Base-by-base conservation (phyloP, 2,888 invertebrate genomes). In the Dryococelus australis region DNA sequence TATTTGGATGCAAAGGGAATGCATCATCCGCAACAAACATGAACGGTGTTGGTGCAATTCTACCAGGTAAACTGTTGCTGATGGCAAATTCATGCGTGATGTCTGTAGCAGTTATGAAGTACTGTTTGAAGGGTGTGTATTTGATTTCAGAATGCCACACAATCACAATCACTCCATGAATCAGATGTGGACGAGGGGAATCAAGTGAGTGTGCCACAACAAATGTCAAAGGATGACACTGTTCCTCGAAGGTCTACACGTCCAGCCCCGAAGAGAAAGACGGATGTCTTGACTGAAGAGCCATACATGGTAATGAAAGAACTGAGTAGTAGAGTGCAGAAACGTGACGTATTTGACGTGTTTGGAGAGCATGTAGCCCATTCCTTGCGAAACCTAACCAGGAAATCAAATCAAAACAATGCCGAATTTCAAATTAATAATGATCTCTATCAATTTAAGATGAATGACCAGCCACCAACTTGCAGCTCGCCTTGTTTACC, bases 21-120 rank as follows among this genome's bases (percentile, higher is more conserved):
- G 81, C 81, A 81, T 81, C 81, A 20, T 81, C 81, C 20, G 81
- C 81, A 9, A 81, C 13, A 81, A 81, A 81, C 9, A 81, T 26
- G 20, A 81, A 81, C 28, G 81, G 81, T 26, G 27, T 81, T 81
- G 81, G 12, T 35, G 12, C 4, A 35, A 4, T 81, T 81, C 81
- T 81, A 16, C 81, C 81, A 81, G 27, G 81, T 35, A 81, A 35
- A 35, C 6, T 35, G 13, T 81, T 35, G 81, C 8, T 12, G 81
- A 20, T 13, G 81, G 81, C 13, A 81, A 35, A 81, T 81, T 27
- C 81, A 81, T 81, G 27, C 28, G 27, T 26, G 27, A 35, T 12
- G 27, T 81, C 20, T 26, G 27, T 13, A 81, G 81, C 28, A 27
- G 13, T 81, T n/a, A n/a, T n/a, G n/a, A n/a, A n/a, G n/a, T n/a